Evolutionary conservation across 2,888 invertebrate species (phyloP).

Genomic region (Ptilodon capucinus): DNA sequence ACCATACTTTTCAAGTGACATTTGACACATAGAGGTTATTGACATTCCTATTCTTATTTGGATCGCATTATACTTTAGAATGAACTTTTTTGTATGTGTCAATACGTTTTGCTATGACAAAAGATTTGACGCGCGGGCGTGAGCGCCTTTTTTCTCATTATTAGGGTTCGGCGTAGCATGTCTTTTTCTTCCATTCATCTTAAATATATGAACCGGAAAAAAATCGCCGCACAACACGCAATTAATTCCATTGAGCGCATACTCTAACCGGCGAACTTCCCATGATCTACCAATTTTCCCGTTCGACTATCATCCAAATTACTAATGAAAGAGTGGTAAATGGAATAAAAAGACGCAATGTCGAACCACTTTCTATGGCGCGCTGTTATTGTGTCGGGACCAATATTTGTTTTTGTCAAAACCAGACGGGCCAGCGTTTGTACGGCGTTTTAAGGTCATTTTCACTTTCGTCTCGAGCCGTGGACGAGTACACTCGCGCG

Average conservation of each 20-base stretch:
- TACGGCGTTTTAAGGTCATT: conserved; percentile 74
- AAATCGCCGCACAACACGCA: conserved; percentile 16
- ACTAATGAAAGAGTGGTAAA: conserved; percentile 42
- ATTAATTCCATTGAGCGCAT: conserved; percentile 36
- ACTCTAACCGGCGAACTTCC: conserved; percentile 35
- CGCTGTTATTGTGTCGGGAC: conserved; percentile 54
- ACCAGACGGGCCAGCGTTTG: conserved; percentile 50
- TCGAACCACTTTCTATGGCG: conserved; percentile 44
- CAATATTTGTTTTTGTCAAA: conserved; percentile 74
- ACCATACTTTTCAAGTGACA: too few species aligned
- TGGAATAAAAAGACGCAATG: conserved; percentile 2
- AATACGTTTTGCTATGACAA: too few species aligned
- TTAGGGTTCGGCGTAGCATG: too few species aligned
- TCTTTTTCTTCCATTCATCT: too few species aligned
- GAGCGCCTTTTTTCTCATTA: too few species aligned
- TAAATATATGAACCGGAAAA: conserved; percentile 2
- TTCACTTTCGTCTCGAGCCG: conserved; percentile 66
- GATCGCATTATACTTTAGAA: too few species aligned
- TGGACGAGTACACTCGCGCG: conserved; percentile 44
- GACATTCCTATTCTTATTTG: too few species aligned
- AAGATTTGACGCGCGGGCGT: too few species aligned
- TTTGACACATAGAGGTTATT: too few species aligned
- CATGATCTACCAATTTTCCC: conserved; percentile 57
- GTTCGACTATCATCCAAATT: conserved; percentile 45
- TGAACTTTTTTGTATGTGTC: too few species aligned